These are phyloP conservation scores for Tilapia sparmanii DNA, from an alignment of 2,113 vertebrate species.

Conservation along the genomic window DNA sequence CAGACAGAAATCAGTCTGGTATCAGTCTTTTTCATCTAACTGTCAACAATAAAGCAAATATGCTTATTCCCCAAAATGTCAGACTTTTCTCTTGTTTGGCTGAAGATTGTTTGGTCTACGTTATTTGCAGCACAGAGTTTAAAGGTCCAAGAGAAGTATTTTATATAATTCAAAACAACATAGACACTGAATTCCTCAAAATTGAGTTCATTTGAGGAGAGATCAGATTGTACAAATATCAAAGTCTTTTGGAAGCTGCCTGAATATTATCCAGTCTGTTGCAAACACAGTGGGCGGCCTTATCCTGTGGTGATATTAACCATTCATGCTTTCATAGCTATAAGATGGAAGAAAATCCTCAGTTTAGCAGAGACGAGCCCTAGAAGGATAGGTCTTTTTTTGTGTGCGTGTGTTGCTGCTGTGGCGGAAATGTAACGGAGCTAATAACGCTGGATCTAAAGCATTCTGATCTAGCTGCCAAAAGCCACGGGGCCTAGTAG, in stretches of 20 bases:
- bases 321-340: not conserved
- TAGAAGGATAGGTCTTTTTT: not conserved
- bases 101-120: not conserved
- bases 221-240: not conserved
- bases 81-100: not conserved
- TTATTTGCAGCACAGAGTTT: not conserved
- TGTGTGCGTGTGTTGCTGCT: not conserved
- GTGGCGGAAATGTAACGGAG: not conserved
- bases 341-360: not conserved
- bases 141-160: not conserved
- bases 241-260: not conserved
- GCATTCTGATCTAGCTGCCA: constrained; percentile 11
- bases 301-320: not conserved
- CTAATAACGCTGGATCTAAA: not conserved
- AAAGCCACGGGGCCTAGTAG: not conserved
- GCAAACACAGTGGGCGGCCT: not conserved
- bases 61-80: not conserved
- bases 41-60: not conserved
- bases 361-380: not conserved
- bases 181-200: not conserved
- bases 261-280: not conserved
- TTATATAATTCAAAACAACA: not conserved
- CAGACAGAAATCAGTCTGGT: not conserved
- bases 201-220: not conserved
- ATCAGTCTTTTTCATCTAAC: not conserved